phyloP scores from a whole-genome alignment of 1,140 invertebrate species.

The Diplogasteroides magnus region DNA sequence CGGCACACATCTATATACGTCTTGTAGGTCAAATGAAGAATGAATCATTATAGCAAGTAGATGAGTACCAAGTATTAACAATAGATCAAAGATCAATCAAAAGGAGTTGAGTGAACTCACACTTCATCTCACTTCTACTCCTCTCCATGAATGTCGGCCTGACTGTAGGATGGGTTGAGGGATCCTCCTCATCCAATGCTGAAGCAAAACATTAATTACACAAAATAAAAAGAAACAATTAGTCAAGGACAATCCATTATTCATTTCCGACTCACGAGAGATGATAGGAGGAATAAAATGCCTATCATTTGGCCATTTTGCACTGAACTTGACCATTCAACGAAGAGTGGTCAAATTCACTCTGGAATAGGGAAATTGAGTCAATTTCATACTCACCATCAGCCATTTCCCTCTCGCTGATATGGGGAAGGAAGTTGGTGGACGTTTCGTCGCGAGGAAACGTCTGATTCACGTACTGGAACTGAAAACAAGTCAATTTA shows the following conservation, averaged over 20 bases:
- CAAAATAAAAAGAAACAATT: slow-evolving; percentile 23
- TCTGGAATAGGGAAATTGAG: too few species aligned
- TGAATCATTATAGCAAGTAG: too few species aligned
- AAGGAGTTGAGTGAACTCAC: slow-evolving; percentile 14
- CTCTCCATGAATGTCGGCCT: slow-evolving; percentile 91
- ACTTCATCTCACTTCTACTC: slow-evolving; percentile 74
- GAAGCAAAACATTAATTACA: background rate
- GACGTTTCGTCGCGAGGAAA: slow-evolving; percentile 43
- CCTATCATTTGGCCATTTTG: too few species aligned
- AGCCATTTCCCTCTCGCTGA: slow-evolving; percentile 83
- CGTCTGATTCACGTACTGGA: slow-evolving; percentile 33
- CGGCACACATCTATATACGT: too few species aligned
- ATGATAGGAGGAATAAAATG: too few species aligned
- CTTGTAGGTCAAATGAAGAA: too few species aligned
- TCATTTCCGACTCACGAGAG: too few species aligned
- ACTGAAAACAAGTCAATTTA: slow-evolving; percentile 13
- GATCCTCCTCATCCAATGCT: slow-evolving; percentile 81
- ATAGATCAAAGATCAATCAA: slow-evolving; percentile 7
- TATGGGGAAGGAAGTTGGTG: slow-evolving; percentile 74
- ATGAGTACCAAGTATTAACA: too few species aligned
- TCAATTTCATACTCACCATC: too few species aligned
- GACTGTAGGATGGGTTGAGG: slow-evolving; percentile 87
- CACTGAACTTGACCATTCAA: too few species aligned
- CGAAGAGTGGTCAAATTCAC: too few species aligned
- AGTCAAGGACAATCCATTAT: too few species aligned